phyloP scores from a whole-genome alignment of 2,888 invertebrate species.

The Cryptosula pallasiana region DNA sequence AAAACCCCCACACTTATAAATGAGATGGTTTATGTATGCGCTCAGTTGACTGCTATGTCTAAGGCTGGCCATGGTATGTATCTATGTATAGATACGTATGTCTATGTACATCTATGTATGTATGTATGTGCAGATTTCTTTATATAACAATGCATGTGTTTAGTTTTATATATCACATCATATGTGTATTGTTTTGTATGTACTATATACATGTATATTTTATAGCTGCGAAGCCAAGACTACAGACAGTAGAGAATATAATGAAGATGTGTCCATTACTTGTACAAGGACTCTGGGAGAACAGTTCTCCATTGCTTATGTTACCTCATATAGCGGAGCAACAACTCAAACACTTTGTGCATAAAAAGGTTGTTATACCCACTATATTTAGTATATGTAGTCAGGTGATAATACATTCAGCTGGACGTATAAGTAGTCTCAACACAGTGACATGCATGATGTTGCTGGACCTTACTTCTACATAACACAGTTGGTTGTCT shows the following conservation, averaged over 20 bases:
- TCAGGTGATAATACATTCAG: too few relatives aligned
- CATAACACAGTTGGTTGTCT: too few relatives aligned
- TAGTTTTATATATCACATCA: too few relatives aligned
- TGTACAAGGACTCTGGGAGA: slow-evolving; percentile 93
- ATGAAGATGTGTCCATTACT: slow-evolving; percentile 97
- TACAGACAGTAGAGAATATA: slow-evolving; percentile 93
- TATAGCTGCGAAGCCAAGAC: slow-evolving; percentile 45
- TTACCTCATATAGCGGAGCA: slow-evolving; percentile 88
- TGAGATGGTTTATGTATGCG: slow-evolving; percentile 93
- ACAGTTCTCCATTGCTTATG: slow-evolving; percentile 87
- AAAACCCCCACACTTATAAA: slow-evolving; percentile 92
- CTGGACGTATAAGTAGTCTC: too few relatives aligned
- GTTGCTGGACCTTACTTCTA: too few relatives aligned
- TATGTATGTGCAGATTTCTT: too few relatives aligned
- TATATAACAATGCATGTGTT: too few relatives aligned
- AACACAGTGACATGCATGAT: too few relatives aligned
- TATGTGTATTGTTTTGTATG: too few relatives aligned
- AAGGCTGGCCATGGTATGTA: slow-evolving; percentile 73
- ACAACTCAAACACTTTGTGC: slow-evolving; percentile 58
- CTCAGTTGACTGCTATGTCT: slow-evolving; percentile 78
- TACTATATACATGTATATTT: too few relatives aligned
- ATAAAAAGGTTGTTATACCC: slow-evolving; percentile 70
- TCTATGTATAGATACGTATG: neutral
- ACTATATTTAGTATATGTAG: too few relatives aligned
- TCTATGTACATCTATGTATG: too few relatives aligned